Evolutionary conservation across 30 jellyfish, hydroid and myxozoan species (phyloP).

Genomic region (Pseudorhiza aurosa): DNA sequence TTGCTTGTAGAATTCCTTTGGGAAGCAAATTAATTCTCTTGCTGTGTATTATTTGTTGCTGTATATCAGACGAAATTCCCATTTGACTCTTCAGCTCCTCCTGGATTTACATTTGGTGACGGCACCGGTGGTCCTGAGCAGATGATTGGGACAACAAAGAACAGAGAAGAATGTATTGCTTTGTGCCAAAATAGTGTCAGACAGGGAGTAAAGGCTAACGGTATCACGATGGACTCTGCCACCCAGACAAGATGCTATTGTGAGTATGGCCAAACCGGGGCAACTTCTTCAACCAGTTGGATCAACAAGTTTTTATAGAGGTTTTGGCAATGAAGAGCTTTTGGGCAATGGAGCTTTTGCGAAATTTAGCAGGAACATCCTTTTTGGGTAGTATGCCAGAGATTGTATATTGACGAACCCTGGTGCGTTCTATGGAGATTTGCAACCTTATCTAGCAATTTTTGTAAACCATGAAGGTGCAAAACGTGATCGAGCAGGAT

Average conservation of each 20-base stretch:
- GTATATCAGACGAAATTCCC: neutral
- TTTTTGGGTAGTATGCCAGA: too few species aligned
- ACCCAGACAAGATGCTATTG: conserved; percentile 13
- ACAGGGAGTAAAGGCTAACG: neutral
- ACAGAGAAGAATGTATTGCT: neutral
- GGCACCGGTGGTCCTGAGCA: conserved; percentile 15
- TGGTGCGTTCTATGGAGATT: too few species aligned
- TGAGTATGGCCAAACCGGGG: conserved; percentile 16
- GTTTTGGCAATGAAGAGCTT: too few species aligned
- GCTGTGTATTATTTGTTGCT: too few species aligned
- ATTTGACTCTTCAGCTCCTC: neutral
- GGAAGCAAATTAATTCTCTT: neutral
- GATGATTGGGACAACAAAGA: neutral
- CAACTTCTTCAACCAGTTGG: neutral
- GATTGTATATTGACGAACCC: too few species aligned
- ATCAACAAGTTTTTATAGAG: neutral
- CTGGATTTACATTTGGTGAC: conserved; percentile 29
- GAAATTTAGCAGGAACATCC: too few species aligned
- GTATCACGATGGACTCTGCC: neutral
- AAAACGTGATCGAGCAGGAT: too few species aligned
- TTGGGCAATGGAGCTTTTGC: too few species aligned
- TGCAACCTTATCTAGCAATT: too few species aligned
- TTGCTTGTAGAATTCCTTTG: neutral
- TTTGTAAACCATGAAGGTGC: too few species aligned
- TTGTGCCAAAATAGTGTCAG: neutral